Conservation (phyloP, 2,888 invertebrate species). For the Pelosia muscerda region DNA sequence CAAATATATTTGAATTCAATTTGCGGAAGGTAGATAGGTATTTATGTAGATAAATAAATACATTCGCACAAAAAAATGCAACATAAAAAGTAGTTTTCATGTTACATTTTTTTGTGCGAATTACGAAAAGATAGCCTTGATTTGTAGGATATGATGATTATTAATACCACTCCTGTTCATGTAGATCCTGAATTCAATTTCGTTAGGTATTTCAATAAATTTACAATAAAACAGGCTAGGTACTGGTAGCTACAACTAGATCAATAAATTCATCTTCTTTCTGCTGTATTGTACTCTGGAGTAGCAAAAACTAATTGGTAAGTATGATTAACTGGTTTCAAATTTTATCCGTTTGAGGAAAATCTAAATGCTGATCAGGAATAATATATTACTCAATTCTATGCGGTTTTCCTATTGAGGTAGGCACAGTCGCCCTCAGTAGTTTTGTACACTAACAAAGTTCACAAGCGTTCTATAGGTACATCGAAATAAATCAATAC, state of each 20-base stretch:
- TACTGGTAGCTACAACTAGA: not conserved
- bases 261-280: not conserved
- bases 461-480: too few species aligned
- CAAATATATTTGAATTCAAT: slow-evolving; percentile 45
- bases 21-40: too few species aligned
- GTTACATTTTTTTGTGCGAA: not conserved
- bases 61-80: too few species aligned
- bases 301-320: not conserved
- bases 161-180: not conserved
- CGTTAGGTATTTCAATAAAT: too few species aligned
- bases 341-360: not conserved
- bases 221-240: not conserved
- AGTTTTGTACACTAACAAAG: too few species aligned
- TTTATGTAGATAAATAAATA: too few species aligned
- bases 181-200: too few species aligned
- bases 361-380: not conserved
- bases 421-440: too few species aligned
- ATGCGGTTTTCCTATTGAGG: not conserved
- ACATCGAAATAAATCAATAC: not conserved
- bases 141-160: not conserved
- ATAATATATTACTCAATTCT: not conserved
- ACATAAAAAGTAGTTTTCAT: too few species aligned
- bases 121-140: not conserved
- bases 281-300: not conserved
- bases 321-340: not conserved